Conservation (phyloP, 2,113 vertebrate species). For the Alouatta palliata region DNA sequence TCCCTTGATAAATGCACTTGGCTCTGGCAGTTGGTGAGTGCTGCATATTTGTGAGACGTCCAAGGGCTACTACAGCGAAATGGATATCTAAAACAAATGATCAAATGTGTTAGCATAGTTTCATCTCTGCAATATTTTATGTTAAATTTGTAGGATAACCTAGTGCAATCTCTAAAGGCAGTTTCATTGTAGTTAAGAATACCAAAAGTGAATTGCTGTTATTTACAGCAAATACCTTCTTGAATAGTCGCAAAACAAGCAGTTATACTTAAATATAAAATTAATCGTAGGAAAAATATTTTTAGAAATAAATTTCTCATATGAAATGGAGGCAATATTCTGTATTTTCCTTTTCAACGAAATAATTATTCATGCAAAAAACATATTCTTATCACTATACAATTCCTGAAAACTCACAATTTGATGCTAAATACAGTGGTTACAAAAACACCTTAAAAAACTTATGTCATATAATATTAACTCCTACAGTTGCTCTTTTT, state of each 20-base stretch:
- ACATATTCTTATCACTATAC: neutral
- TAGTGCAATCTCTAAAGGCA: neutral
- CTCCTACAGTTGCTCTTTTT: neutral
- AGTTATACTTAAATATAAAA: constrained; percentile 11
- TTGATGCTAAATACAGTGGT: neutral
- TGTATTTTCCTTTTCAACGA: constrained; percentile 25
- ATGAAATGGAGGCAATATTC: neutral
- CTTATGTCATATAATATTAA: constrained; percentile 26
- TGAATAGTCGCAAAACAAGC: constrained; percentile 28
- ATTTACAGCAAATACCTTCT: neutral
- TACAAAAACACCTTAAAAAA: neutral
- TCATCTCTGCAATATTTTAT: neutral
- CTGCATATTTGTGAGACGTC: neutral
- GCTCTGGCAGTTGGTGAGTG: neutral
- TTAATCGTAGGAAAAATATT: constrained; percentile 25
- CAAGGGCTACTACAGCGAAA: neutral
- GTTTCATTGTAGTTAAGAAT: neutral
- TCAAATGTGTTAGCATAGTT: neutral
- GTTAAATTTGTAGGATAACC: neutral
- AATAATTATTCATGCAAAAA: neutral
- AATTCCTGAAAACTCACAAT: constrained; percentile 8
- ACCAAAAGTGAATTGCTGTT: neutral
- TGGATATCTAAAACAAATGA: neutral
- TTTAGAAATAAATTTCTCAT: neutral
- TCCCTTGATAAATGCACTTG: neutral